Conservation (phyloP, 2,888 invertebrate genomes). For the Melieria omissa region DNA sequence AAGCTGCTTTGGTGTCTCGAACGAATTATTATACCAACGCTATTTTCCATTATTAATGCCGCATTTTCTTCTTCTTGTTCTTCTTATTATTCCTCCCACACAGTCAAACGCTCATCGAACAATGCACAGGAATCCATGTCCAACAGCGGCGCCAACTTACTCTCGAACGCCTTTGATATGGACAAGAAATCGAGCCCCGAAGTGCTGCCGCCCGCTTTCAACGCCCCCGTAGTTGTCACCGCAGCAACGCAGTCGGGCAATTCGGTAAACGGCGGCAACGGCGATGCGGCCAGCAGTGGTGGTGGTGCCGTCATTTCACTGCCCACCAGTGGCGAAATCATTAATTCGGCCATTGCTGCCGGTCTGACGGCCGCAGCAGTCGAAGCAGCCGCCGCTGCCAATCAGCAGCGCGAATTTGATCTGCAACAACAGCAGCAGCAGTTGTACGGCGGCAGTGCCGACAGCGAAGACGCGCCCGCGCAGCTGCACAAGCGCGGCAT, state of each 20-base stretch:
- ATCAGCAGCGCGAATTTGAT: conserved; percentile 49
- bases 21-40: not conserved
- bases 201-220: conserved; percentile 60
- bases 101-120: conserved; percentile 56
- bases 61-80: not conserved
- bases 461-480: conserved; percentile 50
- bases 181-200: conserved; percentile 62
- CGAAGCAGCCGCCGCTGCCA: conserved; percentile 55
- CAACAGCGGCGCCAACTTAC: conserved; percentile 32
- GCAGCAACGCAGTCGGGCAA: not conserved
- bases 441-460: conserved; percentile 47
- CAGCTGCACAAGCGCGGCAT: conserved; percentile 63
- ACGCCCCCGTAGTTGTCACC: conserved; percentile 44
- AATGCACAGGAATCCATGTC: conserved; percentile 35
- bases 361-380: conserved; percentile 55
- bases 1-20: not conserved
- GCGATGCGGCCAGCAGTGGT: not conserved
- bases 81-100: not conserved
- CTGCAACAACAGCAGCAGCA: conserved; percentile 43
- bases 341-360: conserved; percentile 50
- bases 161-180: conserved; percentile 40
- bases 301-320: conserved; percentile 20
- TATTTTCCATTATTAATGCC: not conserved
- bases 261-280: conserved; percentile 1
- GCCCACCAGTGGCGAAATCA: conserved; percentile 56